Percentiles rank a stretch among this genome's conserved stretches.
Conservation (phyloP, 2,888 invertebrate species). For the Troides oblongomaculatus region DNA sequence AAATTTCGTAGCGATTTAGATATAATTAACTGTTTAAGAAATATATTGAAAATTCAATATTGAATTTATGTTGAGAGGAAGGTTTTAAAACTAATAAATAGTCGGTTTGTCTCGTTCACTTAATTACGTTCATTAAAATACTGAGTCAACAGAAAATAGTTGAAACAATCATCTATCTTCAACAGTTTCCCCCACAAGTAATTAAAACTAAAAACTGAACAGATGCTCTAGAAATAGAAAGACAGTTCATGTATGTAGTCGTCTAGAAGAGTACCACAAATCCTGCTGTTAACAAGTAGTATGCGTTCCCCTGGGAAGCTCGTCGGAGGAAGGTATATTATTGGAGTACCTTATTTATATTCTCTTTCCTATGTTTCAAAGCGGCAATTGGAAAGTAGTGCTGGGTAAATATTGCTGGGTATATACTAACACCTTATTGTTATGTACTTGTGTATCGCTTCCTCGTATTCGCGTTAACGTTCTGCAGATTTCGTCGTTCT, state of each 20-base stretch:
- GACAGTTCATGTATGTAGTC: neutral
- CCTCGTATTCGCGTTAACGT: too few species aligned
- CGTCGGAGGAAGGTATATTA: too few species aligned
- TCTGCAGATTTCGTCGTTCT: too few species aligned
- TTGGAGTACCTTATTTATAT: too few species aligned
- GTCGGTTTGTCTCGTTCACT: neutral
- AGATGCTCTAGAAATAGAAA: neutral
- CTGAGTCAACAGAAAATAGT: neutral
- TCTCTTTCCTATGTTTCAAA: too few species aligned
- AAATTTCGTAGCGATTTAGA: neutral
- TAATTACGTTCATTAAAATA: constrained; percentile 3
- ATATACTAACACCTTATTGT: too few species aligned
- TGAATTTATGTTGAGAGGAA: neutral
- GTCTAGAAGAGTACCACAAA: too few species aligned
- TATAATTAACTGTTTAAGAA: neutral
- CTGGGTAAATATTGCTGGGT: too few species aligned
- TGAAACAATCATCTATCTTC: neutral
- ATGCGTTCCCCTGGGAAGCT: too few species aligned
- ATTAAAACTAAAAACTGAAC: neutral
- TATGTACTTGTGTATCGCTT: too few species aligned
- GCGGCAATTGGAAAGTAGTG: too few species aligned
- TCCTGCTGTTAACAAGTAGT: too few species aligned
- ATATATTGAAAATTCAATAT: neutral
- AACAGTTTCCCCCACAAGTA: neutral
- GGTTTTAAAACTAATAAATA: neutral